phyloP scores from a whole-genome alignment of 2,888 invertebrate genomes.

The Esperia sulphurella region DNA sequence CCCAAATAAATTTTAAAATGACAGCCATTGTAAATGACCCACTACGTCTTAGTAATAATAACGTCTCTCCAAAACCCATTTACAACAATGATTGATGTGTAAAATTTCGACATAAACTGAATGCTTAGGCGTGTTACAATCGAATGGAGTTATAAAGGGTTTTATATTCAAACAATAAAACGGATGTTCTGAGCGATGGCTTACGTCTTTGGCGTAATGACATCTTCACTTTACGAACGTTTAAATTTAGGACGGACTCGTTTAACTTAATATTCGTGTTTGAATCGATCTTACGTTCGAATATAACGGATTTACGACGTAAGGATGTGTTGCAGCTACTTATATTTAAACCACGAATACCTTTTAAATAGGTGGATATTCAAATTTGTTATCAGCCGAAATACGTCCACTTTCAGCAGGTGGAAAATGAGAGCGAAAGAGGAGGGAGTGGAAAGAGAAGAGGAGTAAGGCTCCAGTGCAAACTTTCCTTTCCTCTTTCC shows the following conservation, averaged over 20 bases:
- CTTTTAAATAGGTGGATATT: too few species aligned
- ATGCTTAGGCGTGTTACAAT: slow-evolving; percentile 55
- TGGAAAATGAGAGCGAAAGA: too few species aligned
- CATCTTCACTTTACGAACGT: slow-evolving; percentile 61
- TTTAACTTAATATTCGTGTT: slow-evolving; percentile 52
- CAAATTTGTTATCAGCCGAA: too few species aligned
- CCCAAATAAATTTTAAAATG: too few species aligned
- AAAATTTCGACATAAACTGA: slow-evolving; percentile 47
- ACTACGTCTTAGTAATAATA: background rate
- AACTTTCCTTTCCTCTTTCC: too few species aligned
- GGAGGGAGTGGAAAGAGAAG: too few species aligned
- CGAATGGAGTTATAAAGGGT: slow-evolving; percentile 60
- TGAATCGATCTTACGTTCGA: slow-evolving; percentile 22
- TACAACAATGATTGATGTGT: slow-evolving; percentile 23
- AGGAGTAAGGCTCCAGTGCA: too few species aligned
- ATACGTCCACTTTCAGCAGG: too few species aligned
- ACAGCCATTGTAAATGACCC: too few species aligned
- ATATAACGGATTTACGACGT: slow-evolving; percentile 16
- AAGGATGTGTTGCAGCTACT: background rate
- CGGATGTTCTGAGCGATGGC: slow-evolving; percentile 60
- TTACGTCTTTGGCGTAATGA: slow-evolving; percentile 61
- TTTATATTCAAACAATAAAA: slow-evolving; percentile 74
- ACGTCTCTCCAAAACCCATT: slow-evolving; percentile 9
- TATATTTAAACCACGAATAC: too few species aligned
- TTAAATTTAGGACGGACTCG: slow-evolving; percentile 59